These are phyloP conservation scores for Sebastes trivittatus DNA, from an alignment of 2,797 vertebrate species.

Conservation along the genomic window DNA sequence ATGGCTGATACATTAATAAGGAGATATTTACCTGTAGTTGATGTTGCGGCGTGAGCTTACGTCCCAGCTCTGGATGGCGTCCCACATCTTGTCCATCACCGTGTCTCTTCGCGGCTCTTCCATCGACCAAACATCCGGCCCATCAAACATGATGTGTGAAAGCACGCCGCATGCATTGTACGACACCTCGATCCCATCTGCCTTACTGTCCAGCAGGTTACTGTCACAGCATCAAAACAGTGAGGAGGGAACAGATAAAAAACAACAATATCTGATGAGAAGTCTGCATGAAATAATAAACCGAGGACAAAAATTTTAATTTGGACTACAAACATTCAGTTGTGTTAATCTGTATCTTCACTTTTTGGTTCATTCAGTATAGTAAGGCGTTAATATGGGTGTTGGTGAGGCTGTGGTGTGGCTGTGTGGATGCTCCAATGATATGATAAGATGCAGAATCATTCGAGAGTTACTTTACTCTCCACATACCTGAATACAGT, in stretches of 20 bases:
- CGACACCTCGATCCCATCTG: slow-evolving; percentile 97
- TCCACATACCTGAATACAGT: slow-evolving; percentile 92
- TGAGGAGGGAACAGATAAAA: not conserved
- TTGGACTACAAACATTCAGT: not conserved
- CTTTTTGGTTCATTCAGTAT: not conserved
- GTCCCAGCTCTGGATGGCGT: slow-evolving; percentile 97
- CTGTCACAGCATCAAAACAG: slow-evolving; percentile 67
- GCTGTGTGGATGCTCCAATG: not conserved
- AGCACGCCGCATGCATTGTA: slow-evolving; percentile 98
- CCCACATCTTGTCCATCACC: slow-evolving; percentile 96
- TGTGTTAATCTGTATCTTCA: not conserved
- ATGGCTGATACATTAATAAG: not conserved
- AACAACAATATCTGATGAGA: not conserved
- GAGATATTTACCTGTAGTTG: slow-evolving; percentile 90
- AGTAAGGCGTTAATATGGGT: not conserved
- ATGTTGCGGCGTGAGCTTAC: slow-evolving; percentile 96
- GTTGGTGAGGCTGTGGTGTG: not conserved
- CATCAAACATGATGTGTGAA: slow-evolving; percentile 98
- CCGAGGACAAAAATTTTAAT: not conserved
- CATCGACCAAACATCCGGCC: slow-evolving; percentile 91
- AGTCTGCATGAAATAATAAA: not conserved
- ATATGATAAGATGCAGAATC: not conserved
- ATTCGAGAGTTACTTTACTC: too few species aligned
- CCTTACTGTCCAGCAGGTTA: slow-evolving; percentile 95
- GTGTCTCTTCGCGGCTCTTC: slow-evolving; percentile 87